A percentile compares a stretch with the other conserved stretches of the same genome.
These are phyloP conservation scores for Meta bourneti DNA, from an alignment of 2,888 invertebrate species.

Conservation along the genomic window DNA sequence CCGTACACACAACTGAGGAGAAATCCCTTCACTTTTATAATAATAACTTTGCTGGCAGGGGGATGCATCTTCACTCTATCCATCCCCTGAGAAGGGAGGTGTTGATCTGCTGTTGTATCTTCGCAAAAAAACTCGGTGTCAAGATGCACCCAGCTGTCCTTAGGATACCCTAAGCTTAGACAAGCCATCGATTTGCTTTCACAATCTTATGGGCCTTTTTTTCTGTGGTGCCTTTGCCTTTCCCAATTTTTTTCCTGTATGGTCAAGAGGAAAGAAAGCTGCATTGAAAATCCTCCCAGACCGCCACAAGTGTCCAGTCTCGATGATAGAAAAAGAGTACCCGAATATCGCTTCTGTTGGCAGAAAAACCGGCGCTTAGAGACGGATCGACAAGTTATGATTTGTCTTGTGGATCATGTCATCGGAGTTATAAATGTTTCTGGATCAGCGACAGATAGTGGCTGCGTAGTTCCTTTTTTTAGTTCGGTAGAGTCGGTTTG, in stretches of 20 bases:
- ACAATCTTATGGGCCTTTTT: conserved; percentile 8
- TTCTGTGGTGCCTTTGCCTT: background rate
- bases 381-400: conserved; percentile 62
- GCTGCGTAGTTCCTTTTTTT: background rate
- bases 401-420: conserved; percentile 64
- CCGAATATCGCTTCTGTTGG: conserved; percentile 35
- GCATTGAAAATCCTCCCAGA: conserved; percentile 32
- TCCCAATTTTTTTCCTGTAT: conserved; percentile 31
- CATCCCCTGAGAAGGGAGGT: conserved; percentile 22
- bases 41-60: conserved; percentile 45
- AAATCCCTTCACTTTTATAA: conserved; percentile 72
- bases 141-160: conserved; percentile 73
- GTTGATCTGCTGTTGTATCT: conserved; percentile 60
- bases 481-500: too few species aligned
- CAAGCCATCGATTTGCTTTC: conserved; percentile 60
- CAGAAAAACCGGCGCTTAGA: conserved; percentile 34
- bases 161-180: conserved; percentile 33
- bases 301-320: conserved; percentile 66
- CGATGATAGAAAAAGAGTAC: conserved; percentile 28
- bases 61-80: background rate
- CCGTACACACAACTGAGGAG: conserved; percentile 44
- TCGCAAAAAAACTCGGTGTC: conserved; percentile 54
- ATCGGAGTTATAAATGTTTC: conserved; percentile 48
- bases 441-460: conserved; percentile 43
- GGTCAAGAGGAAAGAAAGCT: conserved; percentile 46